Evolutionary conservation across 1,140 invertebrate genomes (phyloP).

Genomic region (Caerostris darwini): DNA sequence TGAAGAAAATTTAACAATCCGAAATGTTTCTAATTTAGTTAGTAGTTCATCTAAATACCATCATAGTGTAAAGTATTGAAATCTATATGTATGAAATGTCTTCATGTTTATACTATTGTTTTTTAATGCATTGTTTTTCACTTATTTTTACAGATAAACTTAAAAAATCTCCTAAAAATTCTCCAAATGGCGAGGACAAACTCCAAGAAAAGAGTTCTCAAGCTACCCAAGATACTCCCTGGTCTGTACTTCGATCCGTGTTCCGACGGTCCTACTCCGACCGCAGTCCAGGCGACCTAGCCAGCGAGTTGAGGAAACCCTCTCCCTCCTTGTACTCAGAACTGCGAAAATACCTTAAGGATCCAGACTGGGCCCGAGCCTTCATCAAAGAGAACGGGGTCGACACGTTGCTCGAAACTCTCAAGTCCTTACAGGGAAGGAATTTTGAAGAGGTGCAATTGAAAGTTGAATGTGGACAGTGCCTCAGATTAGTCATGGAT

Average conservation of each 20-base stretch:
- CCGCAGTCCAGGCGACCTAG: slow-evolving; percentile 48
- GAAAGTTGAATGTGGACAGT: slow-evolving; percentile 66
- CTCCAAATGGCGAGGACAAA: slow-evolving; percentile 1
- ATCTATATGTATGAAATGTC: too few relatives aligned
- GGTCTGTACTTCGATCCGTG: slow-evolving; percentile 16
- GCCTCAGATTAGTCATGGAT: slow-evolving; percentile 81
- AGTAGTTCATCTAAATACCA: too few relatives aligned
- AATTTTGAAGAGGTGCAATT: slow-evolving; percentile 51
- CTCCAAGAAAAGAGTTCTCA: not conserved
- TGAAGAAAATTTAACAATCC: too few relatives aligned
- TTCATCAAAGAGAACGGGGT: slow-evolving; percentile 64
- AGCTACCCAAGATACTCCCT: not conserved
- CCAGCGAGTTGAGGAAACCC: slow-evolving; percentile 53
- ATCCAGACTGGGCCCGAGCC: slow-evolving; percentile 36
- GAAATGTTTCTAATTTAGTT: too few relatives aligned
- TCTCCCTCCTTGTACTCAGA: not conserved
- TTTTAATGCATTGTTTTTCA: too few relatives aligned
- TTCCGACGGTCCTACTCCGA: not conserved
- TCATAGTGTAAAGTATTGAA: too few relatives aligned
- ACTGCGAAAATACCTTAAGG: slow-evolving; percentile 39
- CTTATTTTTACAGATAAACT: not conserved
- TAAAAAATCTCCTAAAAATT: not conserved
- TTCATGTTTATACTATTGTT: too few relatives aligned
- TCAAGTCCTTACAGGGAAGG: slow-evolving; percentile 38
- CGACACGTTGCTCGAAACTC: slow-evolving; percentile 49